Conservation (phyloP, 2,888 invertebrate species). For the Macrosiphum euphorbiae region DNA sequence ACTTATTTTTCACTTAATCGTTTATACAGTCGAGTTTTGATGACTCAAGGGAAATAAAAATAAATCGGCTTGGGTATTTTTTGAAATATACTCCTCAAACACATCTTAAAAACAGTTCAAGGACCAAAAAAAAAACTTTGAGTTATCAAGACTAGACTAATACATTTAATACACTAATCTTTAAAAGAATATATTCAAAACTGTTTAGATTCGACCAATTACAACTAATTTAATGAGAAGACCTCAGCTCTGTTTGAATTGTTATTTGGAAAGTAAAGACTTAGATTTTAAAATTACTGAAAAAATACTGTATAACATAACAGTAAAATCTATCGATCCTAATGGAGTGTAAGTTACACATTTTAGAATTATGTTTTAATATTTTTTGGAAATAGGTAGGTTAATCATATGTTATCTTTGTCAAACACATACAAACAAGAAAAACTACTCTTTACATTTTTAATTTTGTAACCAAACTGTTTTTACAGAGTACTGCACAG, state of each 20-base stretch:
- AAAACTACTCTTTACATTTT: background rate
- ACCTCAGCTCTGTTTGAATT: slow-evolving; percentile 52
- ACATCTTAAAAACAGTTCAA: too few relatives aligned
- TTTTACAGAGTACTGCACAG: too few relatives aligned
- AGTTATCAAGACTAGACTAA: background rate
- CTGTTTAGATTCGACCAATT: slow-evolving; percentile 54
- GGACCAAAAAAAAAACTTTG: too few relatives aligned
- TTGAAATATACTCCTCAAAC: too few relatives aligned
- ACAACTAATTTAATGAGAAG: slow-evolving; percentile 38
- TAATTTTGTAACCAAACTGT: background rate
- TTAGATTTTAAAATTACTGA: slow-evolving; percentile 28
- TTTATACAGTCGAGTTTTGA: background rate
- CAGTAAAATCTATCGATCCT: slow-evolving; percentile 27
- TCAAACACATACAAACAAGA: background rate
- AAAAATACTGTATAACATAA: slow-evolving; percentile 54
- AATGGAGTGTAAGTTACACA: slow-evolving; percentile 45
- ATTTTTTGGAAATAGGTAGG: background rate
- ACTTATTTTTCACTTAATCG: background rate
- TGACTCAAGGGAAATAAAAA: too few relatives aligned
- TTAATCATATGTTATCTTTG: background rate
- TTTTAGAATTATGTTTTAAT: background rate
- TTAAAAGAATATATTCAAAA: background rate
- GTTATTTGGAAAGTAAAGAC: slow-evolving; percentile 34
- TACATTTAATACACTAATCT: background rate
- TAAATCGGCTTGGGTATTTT: too few relatives aligned